Conservation (phyloP, 2,888 invertebrate genomes). For the Alviniconcha strummeri region DNA sequence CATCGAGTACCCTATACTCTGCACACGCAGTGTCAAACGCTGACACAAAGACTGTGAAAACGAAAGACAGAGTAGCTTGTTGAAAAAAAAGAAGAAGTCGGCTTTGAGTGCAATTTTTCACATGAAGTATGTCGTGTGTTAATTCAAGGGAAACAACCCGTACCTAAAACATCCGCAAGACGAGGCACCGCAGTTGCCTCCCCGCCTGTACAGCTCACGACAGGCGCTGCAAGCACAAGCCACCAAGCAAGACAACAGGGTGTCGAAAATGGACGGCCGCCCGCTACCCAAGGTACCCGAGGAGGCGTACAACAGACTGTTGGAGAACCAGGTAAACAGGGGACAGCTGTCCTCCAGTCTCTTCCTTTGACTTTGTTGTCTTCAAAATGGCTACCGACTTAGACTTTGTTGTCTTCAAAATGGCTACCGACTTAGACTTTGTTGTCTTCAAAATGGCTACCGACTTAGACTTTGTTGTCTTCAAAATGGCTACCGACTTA, state of each 20-base stretch:
- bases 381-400: no score
- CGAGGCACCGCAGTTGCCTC: slow-evolving; percentile 10
- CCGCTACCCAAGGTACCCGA: slow-evolving; percentile 26
- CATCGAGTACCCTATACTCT: no score
- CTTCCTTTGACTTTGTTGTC: no score
- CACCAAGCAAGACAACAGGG: slow-evolving; percentile 2
- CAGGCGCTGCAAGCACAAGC: neutral
- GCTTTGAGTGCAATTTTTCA: no score
- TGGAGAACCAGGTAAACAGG: slow-evolving; percentile 18
- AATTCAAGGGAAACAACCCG: neutral
- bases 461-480: no score
- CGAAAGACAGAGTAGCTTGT: neutral
- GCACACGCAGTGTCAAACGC: no score
- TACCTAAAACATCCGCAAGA: neutral
- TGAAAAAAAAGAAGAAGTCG: neutral
- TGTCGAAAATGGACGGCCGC: slow-evolving; percentile 18
- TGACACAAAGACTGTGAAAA: neutral
- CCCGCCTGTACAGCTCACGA: slow-evolving; percentile 23
- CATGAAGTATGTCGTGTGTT: no score
- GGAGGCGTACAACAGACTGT: slow-evolving; percentile 22
- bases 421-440: no score
- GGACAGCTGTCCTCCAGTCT: no score
- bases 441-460: no score
- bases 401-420: no score
- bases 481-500: no score